Evolutionary conservation across 2,797 vertebrate genomes (phyloP).

Genomic region (Podarcis lilfordi): DNA sequence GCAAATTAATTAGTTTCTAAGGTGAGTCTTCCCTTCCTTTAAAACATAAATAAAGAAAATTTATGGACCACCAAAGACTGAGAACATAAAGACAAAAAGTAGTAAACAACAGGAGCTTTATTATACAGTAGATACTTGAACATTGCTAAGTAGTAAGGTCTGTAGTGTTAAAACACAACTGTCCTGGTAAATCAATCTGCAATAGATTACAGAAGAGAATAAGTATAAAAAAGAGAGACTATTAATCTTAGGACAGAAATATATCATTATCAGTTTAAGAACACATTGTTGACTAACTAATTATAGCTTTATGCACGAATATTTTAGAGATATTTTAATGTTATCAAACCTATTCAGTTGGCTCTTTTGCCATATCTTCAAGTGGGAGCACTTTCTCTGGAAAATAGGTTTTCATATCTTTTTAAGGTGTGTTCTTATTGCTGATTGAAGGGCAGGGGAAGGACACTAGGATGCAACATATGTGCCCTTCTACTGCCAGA

Average conservation of each 20-base stretch:
- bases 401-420: not conserved
- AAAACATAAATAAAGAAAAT: conserved; percentile 2
- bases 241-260: not conserved
- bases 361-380: not conserved
- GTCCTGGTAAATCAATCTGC: conserved; percentile 2
- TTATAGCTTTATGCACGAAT: not conserved
- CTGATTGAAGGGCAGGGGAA: no score
- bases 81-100: not conserved
- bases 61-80: not conserved
- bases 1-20: conserved; percentile 26
- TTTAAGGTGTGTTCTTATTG: not conserved
- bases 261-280: no score
- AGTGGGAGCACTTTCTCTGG: not conserved
- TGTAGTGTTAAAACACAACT: not conserved
- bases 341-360: not conserved
- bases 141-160: not conserved
- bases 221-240: not conserved
- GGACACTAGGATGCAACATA: no score
- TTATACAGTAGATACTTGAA: not conserved
- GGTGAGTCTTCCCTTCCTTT: not conserved
- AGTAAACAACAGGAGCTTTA: not conserved
- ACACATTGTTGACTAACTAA: not conserved
- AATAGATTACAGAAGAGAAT: not conserved
- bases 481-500: no score
- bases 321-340: not conserved